phyloP scores from a whole-genome alignment of 2,797 vertebrate species.

The Lindbergichthys nudifrons region DNA sequence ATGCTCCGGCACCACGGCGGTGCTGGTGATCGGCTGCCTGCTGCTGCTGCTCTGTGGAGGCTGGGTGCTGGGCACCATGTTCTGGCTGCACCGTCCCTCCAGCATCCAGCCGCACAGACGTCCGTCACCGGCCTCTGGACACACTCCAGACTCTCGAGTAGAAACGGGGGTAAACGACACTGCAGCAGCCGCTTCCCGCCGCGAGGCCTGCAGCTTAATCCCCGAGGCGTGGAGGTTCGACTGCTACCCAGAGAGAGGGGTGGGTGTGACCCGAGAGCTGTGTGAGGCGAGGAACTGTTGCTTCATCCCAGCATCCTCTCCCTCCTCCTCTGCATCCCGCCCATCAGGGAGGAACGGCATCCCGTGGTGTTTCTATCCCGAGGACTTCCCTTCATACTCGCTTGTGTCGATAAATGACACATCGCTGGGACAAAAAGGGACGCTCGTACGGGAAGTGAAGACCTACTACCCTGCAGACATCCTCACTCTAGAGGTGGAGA shows the following conservation, averaged over 20 bases:
- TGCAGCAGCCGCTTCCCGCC: background rate
- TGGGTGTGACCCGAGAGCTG: constrained; percentile 86
- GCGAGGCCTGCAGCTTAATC: constrained; percentile 73
- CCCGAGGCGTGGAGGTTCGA: constrained; percentile 86
- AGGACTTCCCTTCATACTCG: constrained; percentile 87
- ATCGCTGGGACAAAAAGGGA: constrained; percentile 79
- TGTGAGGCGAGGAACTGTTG: constrained; percentile 90
- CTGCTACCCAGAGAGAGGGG: constrained; percentile 87
- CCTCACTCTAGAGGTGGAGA: constrained; percentile 81
- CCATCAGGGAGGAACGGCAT: constrained; percentile 70
- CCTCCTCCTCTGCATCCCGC: background rate
- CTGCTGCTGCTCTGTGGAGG: constrained; percentile 77
- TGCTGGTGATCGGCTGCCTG: constrained; percentile 77
- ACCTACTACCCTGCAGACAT: constrained; percentile 90
- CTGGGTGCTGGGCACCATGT: constrained; percentile 82
- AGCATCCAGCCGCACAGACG: constrained; percentile 50
- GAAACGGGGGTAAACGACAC: constrained; percentile 9
- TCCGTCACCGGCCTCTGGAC: constrained; percentile 49
- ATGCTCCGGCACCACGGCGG: constrained; percentile 75
- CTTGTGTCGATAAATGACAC: constrained; percentile 83
- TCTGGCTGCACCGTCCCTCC: constrained; percentile 79
- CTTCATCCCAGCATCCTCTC: constrained; percentile 75
- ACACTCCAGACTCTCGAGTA: background rate
- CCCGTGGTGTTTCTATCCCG: constrained; percentile 92
- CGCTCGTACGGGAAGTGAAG: constrained; percentile 80